These are phyloP conservation scores for Casuarius casuarius DNA, from an alignment of 2,113 vertebrate species.

Conservation along the genomic window DNA sequence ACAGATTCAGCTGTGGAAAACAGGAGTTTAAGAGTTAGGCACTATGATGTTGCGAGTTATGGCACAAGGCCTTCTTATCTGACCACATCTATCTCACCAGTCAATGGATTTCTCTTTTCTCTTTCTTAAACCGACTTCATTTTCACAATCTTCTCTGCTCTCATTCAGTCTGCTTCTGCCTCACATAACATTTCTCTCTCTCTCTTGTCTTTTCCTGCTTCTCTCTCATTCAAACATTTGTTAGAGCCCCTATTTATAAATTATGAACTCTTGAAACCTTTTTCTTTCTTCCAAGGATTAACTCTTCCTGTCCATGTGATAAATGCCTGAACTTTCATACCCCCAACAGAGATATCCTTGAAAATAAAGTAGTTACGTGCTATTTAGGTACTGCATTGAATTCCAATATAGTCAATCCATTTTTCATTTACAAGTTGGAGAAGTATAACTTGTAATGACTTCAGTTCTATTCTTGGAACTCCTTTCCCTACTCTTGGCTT, in stretches of 20 bases:
- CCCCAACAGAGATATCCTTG: neutral
- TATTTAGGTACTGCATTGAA: slow-evolving; percentile 1
- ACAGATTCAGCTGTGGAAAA: neutral
- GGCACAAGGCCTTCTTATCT: neutral
- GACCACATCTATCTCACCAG: neutral
- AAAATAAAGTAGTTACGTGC: neutral
- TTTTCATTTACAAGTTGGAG: neutral
- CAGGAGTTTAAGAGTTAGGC: neutral
- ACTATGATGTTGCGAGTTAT: neutral
- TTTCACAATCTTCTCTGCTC: neutral
- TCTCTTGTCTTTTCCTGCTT: neutral
- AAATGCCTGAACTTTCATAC: neutral
- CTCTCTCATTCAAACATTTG: neutral
- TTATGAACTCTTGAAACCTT: neutral
- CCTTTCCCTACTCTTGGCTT: neutral
- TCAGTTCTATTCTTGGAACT: neutral
- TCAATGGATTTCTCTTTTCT: neutral
- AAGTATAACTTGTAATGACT: neutral
- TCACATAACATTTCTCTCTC: neutral
- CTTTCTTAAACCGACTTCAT: neutral
- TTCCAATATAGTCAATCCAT: neutral
- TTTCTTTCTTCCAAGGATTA: neutral
- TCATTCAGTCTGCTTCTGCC: neutral
- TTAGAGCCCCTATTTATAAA: neutral
- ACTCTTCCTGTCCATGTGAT: neutral